These are phyloP conservation scores for Melanostoma scalare DNA, from an alignment of 2,888 invertebrate genomes.

Conservation along the genomic window DNA sequence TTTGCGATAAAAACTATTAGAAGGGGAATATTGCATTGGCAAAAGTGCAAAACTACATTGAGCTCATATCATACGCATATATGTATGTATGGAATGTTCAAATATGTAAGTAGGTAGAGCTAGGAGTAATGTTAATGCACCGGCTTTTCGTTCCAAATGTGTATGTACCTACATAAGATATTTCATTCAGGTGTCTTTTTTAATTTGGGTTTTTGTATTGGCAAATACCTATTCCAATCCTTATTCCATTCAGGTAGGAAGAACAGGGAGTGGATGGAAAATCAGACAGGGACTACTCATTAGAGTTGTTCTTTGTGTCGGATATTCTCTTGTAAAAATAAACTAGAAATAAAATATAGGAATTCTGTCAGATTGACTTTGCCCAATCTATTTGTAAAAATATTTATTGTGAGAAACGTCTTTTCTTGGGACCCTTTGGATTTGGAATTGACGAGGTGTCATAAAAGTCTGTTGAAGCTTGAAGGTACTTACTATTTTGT, in stretches of 20 bases:
- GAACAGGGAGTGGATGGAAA: background rate
- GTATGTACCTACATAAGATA: background rate
- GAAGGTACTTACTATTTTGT: no score
- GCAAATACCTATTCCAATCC: background rate
- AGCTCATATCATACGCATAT: background rate
- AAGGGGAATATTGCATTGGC: slow-evolving; percentile 30
- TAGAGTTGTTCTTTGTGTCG: slow-evolving; percentile 5
- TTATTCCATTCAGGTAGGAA: background rate
- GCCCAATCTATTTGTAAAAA: no score
- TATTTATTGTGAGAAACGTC: no score
- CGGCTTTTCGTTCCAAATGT: background rate
- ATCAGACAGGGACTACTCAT: background rate
- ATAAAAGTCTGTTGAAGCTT: no score
- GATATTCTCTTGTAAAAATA: background rate
- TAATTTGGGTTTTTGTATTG: background rate
- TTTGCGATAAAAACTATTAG: background rate
- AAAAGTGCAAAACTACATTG: background rate
- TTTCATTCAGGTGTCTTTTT: slow-evolving; percentile 13
- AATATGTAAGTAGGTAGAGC: background rate
- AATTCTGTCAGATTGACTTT: no score
- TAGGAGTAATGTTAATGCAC: background rate
- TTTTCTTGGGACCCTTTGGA: no score
- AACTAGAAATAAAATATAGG: no score
- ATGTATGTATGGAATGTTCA: background rate
- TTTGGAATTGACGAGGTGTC: no score